Percentiles rank a stretch among this genome's conserved stretches.
Conservation (phyloP, 2,797 vertebrate genomes). For the Sebastiscus tertius region DNA sequence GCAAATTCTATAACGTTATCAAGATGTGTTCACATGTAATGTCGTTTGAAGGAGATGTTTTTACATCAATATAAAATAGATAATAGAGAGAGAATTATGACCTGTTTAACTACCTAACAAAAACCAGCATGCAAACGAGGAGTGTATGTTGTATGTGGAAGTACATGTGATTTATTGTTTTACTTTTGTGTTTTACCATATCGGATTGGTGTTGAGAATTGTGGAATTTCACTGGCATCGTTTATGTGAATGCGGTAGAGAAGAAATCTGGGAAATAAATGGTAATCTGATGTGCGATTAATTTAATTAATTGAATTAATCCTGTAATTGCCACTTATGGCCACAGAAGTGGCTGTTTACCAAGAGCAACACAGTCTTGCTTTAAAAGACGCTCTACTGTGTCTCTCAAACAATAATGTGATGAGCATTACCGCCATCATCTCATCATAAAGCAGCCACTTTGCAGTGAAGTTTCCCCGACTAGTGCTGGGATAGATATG, state of each 20-base stretch:
- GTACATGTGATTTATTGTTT: no score
- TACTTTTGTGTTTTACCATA: no score
- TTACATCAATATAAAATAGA: no score
- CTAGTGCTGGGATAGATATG: slow-evolving; percentile 16
- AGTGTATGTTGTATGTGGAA: no score
- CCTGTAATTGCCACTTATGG: neutral
- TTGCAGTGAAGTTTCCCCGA: slow-evolving; percentile 20
- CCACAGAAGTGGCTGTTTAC: neutral
- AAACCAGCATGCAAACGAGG: no score
- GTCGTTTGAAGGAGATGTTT: no score
- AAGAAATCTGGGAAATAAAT: neutral
- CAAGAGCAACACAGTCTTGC: neutral
- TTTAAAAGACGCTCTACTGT: neutral
- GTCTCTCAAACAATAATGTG: neutral
- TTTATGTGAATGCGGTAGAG: neutral
- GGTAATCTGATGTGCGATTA: neutral
- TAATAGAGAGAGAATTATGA: no score
- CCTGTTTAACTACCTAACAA: no score
- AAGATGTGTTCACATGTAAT: no score
- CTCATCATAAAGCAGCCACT: slow-evolving; percentile 17
- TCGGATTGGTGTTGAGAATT: no score
- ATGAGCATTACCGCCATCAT: neutral
- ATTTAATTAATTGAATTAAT: neutral
- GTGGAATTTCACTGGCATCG: no score
- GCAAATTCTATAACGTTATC: no score